Conservation (phyloP, 2,797 vertebrate species). For the Lepilemur septentrionalis region DNA sequence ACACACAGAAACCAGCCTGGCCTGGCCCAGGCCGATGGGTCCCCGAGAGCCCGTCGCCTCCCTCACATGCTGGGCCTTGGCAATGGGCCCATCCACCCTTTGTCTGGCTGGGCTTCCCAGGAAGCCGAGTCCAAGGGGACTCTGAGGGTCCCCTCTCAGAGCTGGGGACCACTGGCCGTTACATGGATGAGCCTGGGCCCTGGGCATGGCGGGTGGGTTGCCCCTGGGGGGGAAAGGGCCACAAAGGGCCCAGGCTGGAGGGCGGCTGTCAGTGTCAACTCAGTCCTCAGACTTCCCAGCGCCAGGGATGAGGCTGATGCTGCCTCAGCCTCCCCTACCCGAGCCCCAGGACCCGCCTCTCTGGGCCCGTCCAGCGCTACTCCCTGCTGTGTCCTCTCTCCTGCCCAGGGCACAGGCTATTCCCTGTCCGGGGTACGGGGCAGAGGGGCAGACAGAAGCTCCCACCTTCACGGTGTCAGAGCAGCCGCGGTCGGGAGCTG, state of each 20-base stretch:
- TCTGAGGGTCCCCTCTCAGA: too few species aligned
- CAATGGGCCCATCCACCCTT: too few species aligned
- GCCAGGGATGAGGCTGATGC: background rate
- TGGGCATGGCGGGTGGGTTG: background rate
- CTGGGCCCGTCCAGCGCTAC: background rate
- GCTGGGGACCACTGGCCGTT: too few species aligned
- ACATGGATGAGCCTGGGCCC: background rate
- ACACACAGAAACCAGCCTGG: background rate
- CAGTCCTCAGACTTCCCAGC: background rate
- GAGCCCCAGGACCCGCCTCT: background rate
- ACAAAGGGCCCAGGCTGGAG: background rate
- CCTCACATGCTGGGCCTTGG: background rate
- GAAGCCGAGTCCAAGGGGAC: background rate
- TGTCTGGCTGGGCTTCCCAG: background rate
- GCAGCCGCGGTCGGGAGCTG: background rate
- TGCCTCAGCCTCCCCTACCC: background rate
- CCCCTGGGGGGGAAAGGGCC: background rate
- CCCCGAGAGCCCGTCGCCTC: background rate
- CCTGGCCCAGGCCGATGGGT: background rate
- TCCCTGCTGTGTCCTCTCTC: background rate
- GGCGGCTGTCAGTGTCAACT: background rate
- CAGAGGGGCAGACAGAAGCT: background rate
- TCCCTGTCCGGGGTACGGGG: background rate
- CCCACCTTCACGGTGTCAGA: background rate
- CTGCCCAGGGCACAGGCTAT: background rate